Conservation (phyloP, 2,888 invertebrate genomes). For the Rhorus exstirpatorius region DNA sequence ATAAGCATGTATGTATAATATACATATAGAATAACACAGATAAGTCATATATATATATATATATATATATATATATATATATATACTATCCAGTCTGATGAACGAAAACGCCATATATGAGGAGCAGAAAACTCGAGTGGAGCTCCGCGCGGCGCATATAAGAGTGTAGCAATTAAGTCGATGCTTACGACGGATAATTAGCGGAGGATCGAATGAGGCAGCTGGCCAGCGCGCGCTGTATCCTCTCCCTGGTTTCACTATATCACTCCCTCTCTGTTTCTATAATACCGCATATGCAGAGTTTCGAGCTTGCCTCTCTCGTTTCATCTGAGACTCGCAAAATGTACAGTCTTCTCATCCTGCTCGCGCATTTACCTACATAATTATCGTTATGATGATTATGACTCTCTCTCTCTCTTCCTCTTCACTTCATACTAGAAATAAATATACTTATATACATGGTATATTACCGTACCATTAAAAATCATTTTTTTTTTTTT, state of each 20-base stretch:
- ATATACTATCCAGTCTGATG: conserved; percentile 24
- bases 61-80: too few species aligned
- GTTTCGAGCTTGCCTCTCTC: conserved; percentile 38
- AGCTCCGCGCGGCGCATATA: conserved; percentile 13
- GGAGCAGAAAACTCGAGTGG: conserved; percentile 34
- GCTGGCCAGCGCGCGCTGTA: conserved; percentile 81
- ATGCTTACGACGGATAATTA: conserved; percentile 84
- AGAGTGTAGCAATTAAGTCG: conserved; percentile 83
- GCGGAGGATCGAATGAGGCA: conserved; percentile 83
- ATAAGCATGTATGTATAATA: too few species aligned
- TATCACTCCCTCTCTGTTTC: conserved; percentile 9
- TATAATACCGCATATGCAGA: not conserved
- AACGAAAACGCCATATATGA: conserved; percentile 40
- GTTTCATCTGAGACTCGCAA: conserved; percentile 62
- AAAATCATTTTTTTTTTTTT: conserved; percentile 9
- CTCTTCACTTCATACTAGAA: conserved; percentile 6
- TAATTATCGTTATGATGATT: conserved; percentile 84
- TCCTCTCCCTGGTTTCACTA: conserved; percentile 57
- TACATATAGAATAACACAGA: not conserved
- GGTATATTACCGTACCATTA: not conserved
- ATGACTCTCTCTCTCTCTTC: conserved; percentile 74
- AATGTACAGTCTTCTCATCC: conserved; percentile 55
- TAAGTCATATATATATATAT: too few species aligned
- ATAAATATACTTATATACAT: conserved; percentile 10
- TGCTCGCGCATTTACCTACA: conserved; percentile 82